Percentiles rank a stretch among this genome's conserved stretches.
phyloP scores from a whole-genome alignment of 1,140 invertebrate species.

The Lamellibrachia luymesi region DNA sequence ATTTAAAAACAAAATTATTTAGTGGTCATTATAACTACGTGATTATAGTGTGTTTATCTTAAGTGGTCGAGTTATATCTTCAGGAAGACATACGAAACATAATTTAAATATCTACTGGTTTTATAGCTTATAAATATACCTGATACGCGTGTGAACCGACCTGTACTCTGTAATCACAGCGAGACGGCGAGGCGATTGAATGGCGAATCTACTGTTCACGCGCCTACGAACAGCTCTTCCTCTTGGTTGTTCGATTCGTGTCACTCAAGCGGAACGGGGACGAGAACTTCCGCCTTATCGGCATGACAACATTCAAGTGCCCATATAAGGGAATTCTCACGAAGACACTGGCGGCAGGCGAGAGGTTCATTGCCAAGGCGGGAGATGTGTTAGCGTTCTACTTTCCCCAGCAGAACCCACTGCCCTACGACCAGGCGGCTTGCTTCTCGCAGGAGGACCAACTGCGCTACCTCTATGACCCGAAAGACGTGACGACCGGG shows the following conservation, averaged over 20 bases:
- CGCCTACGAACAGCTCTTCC: not conserved
- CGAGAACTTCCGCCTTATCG: not conserved
- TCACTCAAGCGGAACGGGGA: not conserved
- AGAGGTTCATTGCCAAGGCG: not conserved
- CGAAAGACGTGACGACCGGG: not conserved
- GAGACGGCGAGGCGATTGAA: not conserved
- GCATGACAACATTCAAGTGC: not conserved
- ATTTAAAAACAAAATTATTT: too few species aligned
- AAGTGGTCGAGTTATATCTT: not conserved
- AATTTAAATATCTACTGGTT: not conserved
- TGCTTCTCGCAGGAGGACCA: conserved; percentile 9
- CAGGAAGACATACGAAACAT: not conserved
- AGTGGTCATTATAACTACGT: not conserved
- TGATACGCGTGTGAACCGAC: too few species aligned
- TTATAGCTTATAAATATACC: not conserved
- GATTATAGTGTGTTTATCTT: not conserved
- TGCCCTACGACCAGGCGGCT: not conserved
- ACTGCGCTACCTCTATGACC: not conserved
- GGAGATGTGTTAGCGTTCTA: not conserved
- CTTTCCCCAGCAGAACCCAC: not conserved
- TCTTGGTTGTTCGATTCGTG: not conserved
- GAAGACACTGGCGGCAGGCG: not conserved
- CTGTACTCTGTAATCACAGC: not conserved
- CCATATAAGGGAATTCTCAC: not conserved
- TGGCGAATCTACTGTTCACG: not conserved